A percentile compares a stretch with the other conserved stretches of the same genome.
These are phyloP conservation scores for Grapholita molesta DNA, from an alignment of 1,140 invertebrate species.

Conservation along the genomic window DNA sequence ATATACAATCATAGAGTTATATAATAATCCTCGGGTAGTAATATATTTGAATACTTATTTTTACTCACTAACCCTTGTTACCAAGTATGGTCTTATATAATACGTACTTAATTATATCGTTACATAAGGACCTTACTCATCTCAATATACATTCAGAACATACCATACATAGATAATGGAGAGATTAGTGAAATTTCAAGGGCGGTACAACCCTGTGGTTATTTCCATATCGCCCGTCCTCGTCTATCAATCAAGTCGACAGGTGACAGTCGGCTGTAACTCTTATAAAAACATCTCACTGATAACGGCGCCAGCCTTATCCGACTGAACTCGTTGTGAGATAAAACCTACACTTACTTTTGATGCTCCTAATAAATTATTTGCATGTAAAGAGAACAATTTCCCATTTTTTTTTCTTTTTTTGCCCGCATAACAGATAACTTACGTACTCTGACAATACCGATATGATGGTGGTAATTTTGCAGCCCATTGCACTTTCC, in stretches of 20 bases:
- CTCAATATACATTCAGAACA: background rate
- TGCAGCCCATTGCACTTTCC: too few relatives aligned
- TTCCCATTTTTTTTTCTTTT: too few relatives aligned
- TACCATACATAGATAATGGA: background rate
- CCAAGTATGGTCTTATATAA: background rate
- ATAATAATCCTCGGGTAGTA: background rate
- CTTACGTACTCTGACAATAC: too few relatives aligned
- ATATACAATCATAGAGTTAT: too few relatives aligned
- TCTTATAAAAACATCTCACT: slow-evolving; percentile 15
- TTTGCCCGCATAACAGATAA: too few relatives aligned
- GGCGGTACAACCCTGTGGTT: slow-evolving; percentile 35
- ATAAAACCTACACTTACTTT: background rate
- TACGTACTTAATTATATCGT: too few relatives aligned
- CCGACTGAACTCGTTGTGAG: slow-evolving; percentile 7
- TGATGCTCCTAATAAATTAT: background rate
- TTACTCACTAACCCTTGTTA: background rate
- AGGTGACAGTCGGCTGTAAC: slow-evolving; percentile 21
- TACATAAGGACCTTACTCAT: background rate
- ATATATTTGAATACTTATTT: background rate
- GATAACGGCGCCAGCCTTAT: slow-evolving; percentile 6
- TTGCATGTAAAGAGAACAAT: background rate
- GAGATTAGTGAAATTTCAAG: slow-evolving; percentile 23
- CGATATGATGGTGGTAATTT: too few relatives aligned
- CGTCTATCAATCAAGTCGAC: slow-evolving; percentile 50
- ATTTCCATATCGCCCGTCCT: slow-evolving; percentile 47